A percentile compares a stretch with the other conserved stretches of the same genome.
phyloP scores from a whole-genome alignment of 2,888 invertebrate genomes.

The Pandemis heparana region DNA sequence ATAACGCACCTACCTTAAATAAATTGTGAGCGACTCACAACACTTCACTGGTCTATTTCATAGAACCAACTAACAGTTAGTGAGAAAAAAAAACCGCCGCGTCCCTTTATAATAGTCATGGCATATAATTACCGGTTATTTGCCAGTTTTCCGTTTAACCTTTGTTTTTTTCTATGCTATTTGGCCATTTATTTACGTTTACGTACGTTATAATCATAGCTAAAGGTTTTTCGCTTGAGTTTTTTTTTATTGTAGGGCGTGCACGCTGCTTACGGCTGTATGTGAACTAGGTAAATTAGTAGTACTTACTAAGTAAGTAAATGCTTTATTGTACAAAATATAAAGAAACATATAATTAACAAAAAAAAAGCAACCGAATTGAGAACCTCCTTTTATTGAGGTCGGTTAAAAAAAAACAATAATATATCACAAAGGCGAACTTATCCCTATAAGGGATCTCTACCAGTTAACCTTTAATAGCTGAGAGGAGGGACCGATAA shows the following conservation, averaged over 20 bases:
- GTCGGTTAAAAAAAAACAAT: no score
- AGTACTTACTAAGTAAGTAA: no score
- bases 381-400: no score
- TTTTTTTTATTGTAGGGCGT: neutral
- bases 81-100: conserved; percentile 12
- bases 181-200: neutral
- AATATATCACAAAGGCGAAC: no score
- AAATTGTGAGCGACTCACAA: neutral
- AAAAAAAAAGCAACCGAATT: no score
- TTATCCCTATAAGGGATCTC: no score
- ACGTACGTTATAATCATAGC: neutral
- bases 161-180: conserved; percentile 5
- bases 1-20: neutral
- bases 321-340: no score
- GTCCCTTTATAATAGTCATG: conserved; percentile 18
- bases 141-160: conserved; percentile 6
- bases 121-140: conserved; percentile 4
- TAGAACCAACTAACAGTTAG: neutral
- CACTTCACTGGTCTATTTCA: neutral
- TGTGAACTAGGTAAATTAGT: no score
- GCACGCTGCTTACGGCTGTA: neutral
- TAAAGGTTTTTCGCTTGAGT: neutral
- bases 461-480: no score
- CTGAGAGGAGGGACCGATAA: no score
- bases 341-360: no score